Conservation (phyloP, 2,888 invertebrate species). For the Cetonia aurata region DNA sequence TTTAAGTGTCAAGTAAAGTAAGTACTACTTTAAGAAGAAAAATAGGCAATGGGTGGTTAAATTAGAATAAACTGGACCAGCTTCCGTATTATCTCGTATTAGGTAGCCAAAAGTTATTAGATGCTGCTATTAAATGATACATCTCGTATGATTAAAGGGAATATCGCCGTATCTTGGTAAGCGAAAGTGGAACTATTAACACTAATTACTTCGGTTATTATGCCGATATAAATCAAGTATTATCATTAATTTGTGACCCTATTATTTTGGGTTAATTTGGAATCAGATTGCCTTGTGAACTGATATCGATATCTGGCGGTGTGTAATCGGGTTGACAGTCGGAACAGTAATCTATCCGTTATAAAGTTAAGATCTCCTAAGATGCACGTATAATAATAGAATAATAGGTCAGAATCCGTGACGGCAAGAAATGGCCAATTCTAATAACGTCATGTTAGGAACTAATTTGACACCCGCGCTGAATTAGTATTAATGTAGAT, state of each 20-base stretch:
- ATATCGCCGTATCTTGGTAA: constrained; percentile 12
- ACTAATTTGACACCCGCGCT: too few relatives aligned
- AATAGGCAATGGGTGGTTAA: too few relatives aligned
- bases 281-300: constrained; percentile 42
- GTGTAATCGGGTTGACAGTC: constrained; percentile 44
- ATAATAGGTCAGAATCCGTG: constrained; percentile 28
- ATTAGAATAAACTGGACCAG: too few relatives aligned
- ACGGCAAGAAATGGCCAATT: constrained; percentile 36
- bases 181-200: constrained; percentile 40
- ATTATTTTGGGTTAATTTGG: constrained; percentile 44
- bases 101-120: too few relatives aligned
- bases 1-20: too few relatives aligned
- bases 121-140: constrained; percentile 9
- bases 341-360: constrained; percentile 38
- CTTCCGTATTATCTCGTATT: too few relatives aligned
- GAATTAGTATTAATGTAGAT: too few relatives aligned
- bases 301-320: constrained; percentile 39
- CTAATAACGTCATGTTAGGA: too few relatives aligned
- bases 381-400: constrained; percentile 39
- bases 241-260: constrained; percentile 44
- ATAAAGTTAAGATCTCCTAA: constrained; percentile 35
- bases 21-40: too few relatives aligned
- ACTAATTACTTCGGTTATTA: constrained; percentile 42
- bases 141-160: constrained; percentile 1
- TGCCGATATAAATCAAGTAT: constrained; percentile 44